Percentiles rank a stretch among this genome's conserved stretches.
Conservation (phyloP, 2,797 vertebrate species). For the Peromyscus attwateri region DNA sequence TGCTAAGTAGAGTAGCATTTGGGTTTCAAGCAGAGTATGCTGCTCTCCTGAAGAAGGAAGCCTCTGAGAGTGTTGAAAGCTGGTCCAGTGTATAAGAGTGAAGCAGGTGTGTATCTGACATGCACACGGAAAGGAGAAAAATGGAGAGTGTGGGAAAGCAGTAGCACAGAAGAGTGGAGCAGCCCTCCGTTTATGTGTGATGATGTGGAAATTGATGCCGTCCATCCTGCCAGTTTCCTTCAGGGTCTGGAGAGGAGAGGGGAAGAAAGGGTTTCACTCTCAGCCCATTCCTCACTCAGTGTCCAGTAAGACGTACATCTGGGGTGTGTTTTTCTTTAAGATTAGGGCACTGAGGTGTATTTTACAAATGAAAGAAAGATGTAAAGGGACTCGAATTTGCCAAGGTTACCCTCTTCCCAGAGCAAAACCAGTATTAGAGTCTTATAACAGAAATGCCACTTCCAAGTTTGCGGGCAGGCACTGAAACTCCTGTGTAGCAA, state of each 20-base stretch:
- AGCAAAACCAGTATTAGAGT: constrained; percentile 46
- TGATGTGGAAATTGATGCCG: not conserved
- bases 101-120: not conserved
- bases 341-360: not conserved
- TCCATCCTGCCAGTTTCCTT: not conserved
- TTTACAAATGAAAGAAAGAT: constrained; percentile 53
- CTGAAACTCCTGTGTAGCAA: constrained; percentile 42
- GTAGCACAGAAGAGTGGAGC: not conserved
- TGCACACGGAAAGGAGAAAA: not conserved
- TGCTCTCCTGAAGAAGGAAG: constrained; percentile 24
- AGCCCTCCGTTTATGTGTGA: constrained; percentile 1
- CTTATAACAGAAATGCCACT: constrained; percentile 19
- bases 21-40: not conserved
- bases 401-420: not conserved
- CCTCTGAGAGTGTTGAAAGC: not conserved
- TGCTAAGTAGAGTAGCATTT: not conserved
- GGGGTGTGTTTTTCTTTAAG: constrained; percentile 3
- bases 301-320: not conserved
- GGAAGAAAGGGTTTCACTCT: constrained; percentile 3
- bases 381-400: not conserved
- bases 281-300: not conserved
- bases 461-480: not conserved
- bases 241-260: not conserved
- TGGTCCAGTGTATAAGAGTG: not conserved
- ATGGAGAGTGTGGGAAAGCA: not conserved